These are phyloP conservation scores for Falcunculus frontatus DNA, from an alignment of 2,113 vertebrate genomes.

Conservation along the genomic window DNA sequence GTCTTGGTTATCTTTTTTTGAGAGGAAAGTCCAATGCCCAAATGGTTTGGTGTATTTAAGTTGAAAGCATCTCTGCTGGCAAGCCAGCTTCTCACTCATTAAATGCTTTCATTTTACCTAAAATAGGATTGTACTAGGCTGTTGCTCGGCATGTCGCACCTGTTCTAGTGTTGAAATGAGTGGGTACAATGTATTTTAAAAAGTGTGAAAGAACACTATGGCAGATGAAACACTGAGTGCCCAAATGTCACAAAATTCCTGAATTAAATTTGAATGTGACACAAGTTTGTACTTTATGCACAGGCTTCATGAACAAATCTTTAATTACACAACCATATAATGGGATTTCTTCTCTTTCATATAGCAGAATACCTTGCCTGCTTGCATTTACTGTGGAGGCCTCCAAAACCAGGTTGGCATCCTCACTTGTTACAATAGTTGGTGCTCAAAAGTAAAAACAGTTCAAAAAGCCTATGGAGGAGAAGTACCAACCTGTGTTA, in stretches of 20 bases:
- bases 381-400: neutral
- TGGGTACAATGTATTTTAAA: neutral
- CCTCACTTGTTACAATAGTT: neutral
- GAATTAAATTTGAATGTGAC: neutral
- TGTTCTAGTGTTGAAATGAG: conserved; percentile 38
- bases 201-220: neutral
- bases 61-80: conserved; percentile 1
- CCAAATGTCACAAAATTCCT: neutral
- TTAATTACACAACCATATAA: neutral
- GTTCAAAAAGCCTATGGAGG: neutral
- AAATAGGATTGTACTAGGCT: neutral
- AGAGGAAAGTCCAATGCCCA: neutral
- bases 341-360: neutral
- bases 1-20: neutral
- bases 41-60: neutral
- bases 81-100: neutral
- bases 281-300: neutral
- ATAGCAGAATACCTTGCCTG: neutral
- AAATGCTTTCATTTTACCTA: conserved; percentile 13
- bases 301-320: neutral
- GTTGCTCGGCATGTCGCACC: neutral
- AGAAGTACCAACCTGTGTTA: neutral
- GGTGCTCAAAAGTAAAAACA: neutral
- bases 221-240: neutral
- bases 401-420: neutral